Percentiles rank a stretch among this genome's conserved stretches.
These are phyloP conservation scores for Trissolcus japonicus DNA, from an alignment of 2,888 invertebrate species.

Conservation along the genomic window DNA sequence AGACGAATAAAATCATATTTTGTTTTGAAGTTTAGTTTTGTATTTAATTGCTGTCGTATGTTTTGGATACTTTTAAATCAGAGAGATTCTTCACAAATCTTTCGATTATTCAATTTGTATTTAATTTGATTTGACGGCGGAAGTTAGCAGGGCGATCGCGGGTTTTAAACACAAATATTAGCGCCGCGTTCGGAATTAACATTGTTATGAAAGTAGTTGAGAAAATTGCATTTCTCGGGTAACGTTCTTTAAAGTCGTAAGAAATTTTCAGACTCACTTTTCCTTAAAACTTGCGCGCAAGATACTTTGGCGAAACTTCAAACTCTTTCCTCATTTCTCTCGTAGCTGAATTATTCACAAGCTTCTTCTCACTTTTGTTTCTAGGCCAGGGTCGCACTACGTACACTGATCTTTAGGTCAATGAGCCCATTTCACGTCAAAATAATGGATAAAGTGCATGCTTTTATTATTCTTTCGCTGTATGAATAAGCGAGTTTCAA, in stretches of 20 bases:
- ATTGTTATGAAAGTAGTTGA: conserved; percentile 52
- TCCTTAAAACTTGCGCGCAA: conserved; percentile 63
- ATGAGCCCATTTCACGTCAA: conserved; percentile 50
- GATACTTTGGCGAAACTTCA: conserved; percentile 73
- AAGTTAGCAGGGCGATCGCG: no score
- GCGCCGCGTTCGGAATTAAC: conserved; percentile 29
- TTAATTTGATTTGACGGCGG: no score
- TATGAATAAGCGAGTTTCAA: conserved; percentile 3
- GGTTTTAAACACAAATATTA: no score
- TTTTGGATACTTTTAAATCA: no score
- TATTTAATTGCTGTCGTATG: no score
- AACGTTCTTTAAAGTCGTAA: conserved; percentile 56
- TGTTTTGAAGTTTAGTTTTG: no score
- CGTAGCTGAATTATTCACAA: conserved; percentile 76
- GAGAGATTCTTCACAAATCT: no score
- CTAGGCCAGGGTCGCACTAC: conserved; percentile 75
- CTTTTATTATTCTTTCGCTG: conserved; percentile 26
- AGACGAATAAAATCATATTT: no score
- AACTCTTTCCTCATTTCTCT: conserved; percentile 76
- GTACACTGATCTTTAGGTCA: conserved; percentile 68
- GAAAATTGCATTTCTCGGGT: conserved; percentile 54
- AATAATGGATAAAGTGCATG: conserved; percentile 29
- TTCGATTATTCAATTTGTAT: no score
- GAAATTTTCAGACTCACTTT: conserved; percentile 60
- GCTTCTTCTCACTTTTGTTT: conserved; percentile 74